Base-by-base conservation (phyloP, 2,113 vertebrate species). In the Scolopax mira region DNA sequence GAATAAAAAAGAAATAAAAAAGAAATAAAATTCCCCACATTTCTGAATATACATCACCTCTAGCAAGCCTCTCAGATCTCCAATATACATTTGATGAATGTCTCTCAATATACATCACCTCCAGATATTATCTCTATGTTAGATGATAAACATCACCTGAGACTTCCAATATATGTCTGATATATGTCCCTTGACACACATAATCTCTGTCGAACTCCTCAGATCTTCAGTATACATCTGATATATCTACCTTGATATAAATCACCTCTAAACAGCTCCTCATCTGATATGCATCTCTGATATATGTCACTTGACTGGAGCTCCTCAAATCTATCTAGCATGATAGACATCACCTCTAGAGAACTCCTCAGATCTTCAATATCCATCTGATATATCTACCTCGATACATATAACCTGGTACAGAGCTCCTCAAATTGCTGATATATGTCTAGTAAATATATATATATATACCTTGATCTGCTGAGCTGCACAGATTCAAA, bases 351-450 rank as follows among this genome's bases (percentile, higher is more conserved):
- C 66, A 49, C 3, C 72, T 70, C n/a, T 39, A 60, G 17, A 69
- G 75, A 86, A 62, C 57, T 79, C 41, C 85, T 69, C 79, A 69
- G 54, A 18, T 23, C 48, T 28, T 30, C 66, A 48, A 3, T 3
- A 35, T 1, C 7, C 30, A 48, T 10, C 62, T 10, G 1, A 15
- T 31, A 49, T 6, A n/a, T 37, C 49, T 4, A 2, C 55, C 41
- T 44, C 27, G 52, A 25, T 3, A 12, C 9, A 22, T 3, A 15
- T 0, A 69, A 61, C 17, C 44, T 5, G 1, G 7, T 4, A 44
- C 10, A 75, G 80, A 75, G 62, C 66, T 91, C 37, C 75, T 67
- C 6, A 2, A 65, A 22, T 4, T 49, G 44, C 62, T 66, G n/a
- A 15, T 14, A 5, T 8, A 31, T 9, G 61, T 14, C 61, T 2